These are phyloP conservation scores for Gymnocephalus cernua DNA, from an alignment of 2,113 vertebrate species.

Conservation along the genomic window DNA sequence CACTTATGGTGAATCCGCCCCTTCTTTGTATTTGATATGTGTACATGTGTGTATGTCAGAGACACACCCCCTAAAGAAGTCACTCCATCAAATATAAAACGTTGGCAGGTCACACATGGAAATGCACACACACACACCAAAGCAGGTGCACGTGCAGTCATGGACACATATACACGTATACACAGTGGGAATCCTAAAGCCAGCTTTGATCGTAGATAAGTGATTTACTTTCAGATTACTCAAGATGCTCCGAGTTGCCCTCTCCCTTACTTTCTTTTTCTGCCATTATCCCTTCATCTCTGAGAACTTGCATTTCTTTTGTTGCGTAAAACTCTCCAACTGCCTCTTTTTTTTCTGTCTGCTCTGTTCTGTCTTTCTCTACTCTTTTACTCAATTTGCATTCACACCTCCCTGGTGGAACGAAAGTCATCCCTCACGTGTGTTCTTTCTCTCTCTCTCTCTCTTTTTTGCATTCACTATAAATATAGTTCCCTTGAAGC, in stretches of 20 bases:
- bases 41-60: not conserved
- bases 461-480: slow-evolving; percentile 46
- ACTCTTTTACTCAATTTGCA: slow-evolving; percentile 65
- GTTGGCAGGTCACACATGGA: slow-evolving; percentile 23
- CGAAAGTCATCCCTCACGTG: slow-evolving; percentile 35
- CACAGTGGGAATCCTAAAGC: slow-evolving; percentile 49
- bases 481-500: slow-evolving; percentile 75
- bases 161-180: not conserved
- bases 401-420: slow-evolving; percentile 61
- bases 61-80: slow-evolving; percentile 5
- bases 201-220: slow-evolving; percentile 61
- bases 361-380: slow-evolving; percentile 35
- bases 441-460: slow-evolving; percentile 4
- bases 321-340: slow-evolving; percentile 52
- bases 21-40: slow-evolving; percentile 4
- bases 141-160: not conserved
- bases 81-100: slow-evolving; percentile 38
- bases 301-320: slow-evolving; percentile 53
- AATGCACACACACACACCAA: slow-evolving; percentile 25
- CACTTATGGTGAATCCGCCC: not conserved
- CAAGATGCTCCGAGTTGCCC: slow-evolving; percentile 56
- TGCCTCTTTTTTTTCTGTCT: slow-evolving; percentile 16
- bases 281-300: slow-evolving; percentile 62
- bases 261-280: slow-evolving; percentile 48
- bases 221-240: slow-evolving; percentile 68